Base-by-base conservation (phyloP, 2,888 invertebrate genomes). In the Desoria tigrina region DNA sequence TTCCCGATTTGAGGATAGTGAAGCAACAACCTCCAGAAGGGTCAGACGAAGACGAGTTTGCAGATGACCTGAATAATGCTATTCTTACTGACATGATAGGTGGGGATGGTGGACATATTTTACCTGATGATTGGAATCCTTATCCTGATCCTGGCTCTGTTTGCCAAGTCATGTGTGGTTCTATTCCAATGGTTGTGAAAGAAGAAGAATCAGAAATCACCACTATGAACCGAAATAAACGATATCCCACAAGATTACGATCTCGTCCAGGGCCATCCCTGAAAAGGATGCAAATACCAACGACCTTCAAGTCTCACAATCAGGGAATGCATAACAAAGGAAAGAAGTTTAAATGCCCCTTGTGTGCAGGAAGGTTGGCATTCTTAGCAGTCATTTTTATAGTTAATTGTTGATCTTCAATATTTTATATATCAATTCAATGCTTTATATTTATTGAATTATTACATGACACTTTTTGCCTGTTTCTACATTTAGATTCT, bases 91-190 rank as follows among this genome's bases (percentile, higher is more conserved):
- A n/a, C n/a, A n/a, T n/a, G n/a, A n/a, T n/a, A n/a, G n/a, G n/a
- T n/a, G n/a, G n/a, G n/a, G 32, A 32, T 32, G 32, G 32, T 32
- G 45, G n/a, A 45, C 9, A 45, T 6, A 6, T 6, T 16, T 45
- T 16, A 6, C 9, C 9, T 21, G 45, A 32, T 7, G 32, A 16
- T 9, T 45, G 45, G 45, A 3, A 45, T 16, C n/a, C 16, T 21
- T 45, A 18, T 16, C 45, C 45, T 45, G 45, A 45, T n/a, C 45
- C 45, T 45, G 45, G 45, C 4, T 18, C 45, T n/a, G 45, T 45
- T 45, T 45, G 45, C 16, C 9, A 45, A 45, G 45, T 45, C 16
- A 4, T 32, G 4, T 32, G 32, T 32, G 6, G 4, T 32, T 11
- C 11, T 11, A 32, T 32, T 32, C 32, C 32, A 7, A 32, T n/a